Evolutionary conservation across 2,113 vertebrate species (phyloP).

Genomic region (Dipodomys spectabilis): DNA sequence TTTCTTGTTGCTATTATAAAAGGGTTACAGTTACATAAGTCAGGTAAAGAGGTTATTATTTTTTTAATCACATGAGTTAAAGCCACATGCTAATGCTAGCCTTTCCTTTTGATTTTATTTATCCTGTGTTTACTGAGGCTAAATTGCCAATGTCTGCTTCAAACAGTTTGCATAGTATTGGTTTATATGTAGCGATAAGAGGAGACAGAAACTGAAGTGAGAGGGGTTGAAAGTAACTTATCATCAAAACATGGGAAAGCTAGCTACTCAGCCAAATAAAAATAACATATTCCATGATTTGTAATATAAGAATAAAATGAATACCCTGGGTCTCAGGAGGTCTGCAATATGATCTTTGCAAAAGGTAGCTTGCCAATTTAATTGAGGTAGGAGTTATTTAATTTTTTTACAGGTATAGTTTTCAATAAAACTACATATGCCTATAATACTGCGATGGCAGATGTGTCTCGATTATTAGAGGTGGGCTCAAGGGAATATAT

Average conservation of each 20-base stretch:
- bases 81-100: neutral
- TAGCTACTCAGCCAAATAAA: slow-evolving; percentile 79
- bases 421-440: slow-evolving; percentile 88
- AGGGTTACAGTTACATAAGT: no score
- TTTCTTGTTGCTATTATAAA: no score
- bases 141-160: slow-evolving; percentile 9
- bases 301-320: slow-evolving; percentile 83
- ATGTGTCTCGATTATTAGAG: slow-evolving; percentile 91
- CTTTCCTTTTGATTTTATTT: slow-evolving; percentile 1
- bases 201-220: slow-evolving; percentile 56
- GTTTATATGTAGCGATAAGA: slow-evolving; percentile 16
- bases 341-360: slow-evolving; percentile 82
- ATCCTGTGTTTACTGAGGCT: neutral
- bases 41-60: no score
- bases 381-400: slow-evolving; percentile 87
- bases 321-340: slow-evolving; percentile 78
- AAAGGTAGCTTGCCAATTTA: slow-evolving; percentile 86
- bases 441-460: slow-evolving; percentile 88
- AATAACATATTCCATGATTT: slow-evolving; percentile 78
- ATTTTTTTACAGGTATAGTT: slow-evolving; percentile 87
- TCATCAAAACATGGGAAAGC: slow-evolving; percentile 67
- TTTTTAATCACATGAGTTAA: neutral
- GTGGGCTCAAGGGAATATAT: slow-evolving; percentile 88
- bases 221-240: slow-evolving; percentile 63
- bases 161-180: neutral